These are phyloP conservation scores for Opisthograptis luteolata DNA, from an alignment of 2,888 invertebrate genomes.

Conservation along the genomic window DNA sequence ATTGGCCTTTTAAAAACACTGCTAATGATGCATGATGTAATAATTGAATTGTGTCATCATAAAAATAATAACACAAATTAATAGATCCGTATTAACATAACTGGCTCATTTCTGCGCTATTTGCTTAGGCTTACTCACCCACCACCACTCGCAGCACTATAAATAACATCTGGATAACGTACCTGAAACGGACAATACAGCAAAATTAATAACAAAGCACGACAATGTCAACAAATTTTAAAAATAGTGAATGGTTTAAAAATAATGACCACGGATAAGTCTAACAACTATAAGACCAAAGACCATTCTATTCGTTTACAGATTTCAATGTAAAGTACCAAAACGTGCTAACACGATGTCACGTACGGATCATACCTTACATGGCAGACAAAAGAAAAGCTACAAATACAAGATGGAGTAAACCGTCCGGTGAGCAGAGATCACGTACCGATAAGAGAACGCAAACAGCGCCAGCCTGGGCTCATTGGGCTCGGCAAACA, in stretches of 20 bases:
- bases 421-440: slow-evolving; percentile 50
- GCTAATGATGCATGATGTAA: slow-evolving; percentile 9
- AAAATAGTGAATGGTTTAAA: too few relatives aligned
- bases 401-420: slow-evolving; percentile 47
- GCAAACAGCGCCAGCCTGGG: slow-evolving; percentile 55
- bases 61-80: slow-evolving; percentile 43
- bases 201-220: slow-evolving; percentile 21
- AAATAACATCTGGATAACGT: slow-evolving; percentile 40
- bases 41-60: slow-evolving; percentile 12
- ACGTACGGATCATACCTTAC: slow-evolving; percentile 52
- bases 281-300: too few relatives aligned
- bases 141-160: neutral
- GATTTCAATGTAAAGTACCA: slow-evolving; percentile 38
- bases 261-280: too few relatives aligned
- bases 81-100: slow-evolving; percentile 43
- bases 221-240: neutral
- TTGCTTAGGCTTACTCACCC: slow-evolving; percentile 1
- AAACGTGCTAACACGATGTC: slow-evolving; percentile 57
- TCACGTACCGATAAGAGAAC: slow-evolving; percentile 63
- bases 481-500: slow-evolving; percentile 73
- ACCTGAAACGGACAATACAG: slow-evolving; percentile 52
- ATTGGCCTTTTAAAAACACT: too few relatives aligned
- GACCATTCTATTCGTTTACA: too few relatives aligned
- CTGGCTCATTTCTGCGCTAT: neutral
- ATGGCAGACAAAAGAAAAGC: slow-evolving; percentile 54